Conservation (phyloP, 1,140 invertebrate genomes). For the Bilobella aurantiaca region DNA sequence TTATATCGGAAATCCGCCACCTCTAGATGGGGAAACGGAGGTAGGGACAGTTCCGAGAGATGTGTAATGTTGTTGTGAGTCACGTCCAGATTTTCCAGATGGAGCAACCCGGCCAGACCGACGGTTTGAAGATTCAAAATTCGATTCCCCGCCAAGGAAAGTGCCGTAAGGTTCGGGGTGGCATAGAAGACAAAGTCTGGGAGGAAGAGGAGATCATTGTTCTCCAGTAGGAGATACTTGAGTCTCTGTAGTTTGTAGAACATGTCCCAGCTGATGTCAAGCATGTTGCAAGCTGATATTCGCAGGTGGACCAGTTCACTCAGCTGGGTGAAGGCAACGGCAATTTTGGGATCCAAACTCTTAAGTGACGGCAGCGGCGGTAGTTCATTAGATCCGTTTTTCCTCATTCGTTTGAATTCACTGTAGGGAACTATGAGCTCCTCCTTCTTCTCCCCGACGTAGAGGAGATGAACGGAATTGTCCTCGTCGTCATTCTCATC, state of each 20-base stretch:
- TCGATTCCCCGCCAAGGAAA: slow-evolving; percentile 54
- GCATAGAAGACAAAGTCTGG: slow-evolving; percentile 59
- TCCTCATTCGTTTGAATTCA: slow-evolving; percentile 42
- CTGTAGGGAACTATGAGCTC: slow-evolving; percentile 48
- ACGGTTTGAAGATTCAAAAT: slow-evolving; percentile 53
- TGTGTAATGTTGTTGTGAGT: slow-evolving; percentile 54
- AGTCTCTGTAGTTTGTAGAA: slow-evolving; percentile 52
- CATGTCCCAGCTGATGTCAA: slow-evolving; percentile 56
- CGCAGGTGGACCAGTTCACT: slow-evolving; percentile 47
- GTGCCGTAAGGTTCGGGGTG: slow-evolving; percentile 49
- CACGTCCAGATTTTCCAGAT: slow-evolving; percentile 53
- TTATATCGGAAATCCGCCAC: slow-evolving; percentile 53
- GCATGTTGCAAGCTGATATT: slow-evolving; percentile 49
- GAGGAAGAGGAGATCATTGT: slow-evolving; percentile 52
- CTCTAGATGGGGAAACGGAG: slow-evolving; percentile 53
- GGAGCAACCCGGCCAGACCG: slow-evolving; percentile 53
- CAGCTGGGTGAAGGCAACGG: slow-evolving; percentile 47
- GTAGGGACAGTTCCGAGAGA: slow-evolving; percentile 56
- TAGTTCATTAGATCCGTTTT: slow-evolving; percentile 18
- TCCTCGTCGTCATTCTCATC: slow-evolving; percentile 8
- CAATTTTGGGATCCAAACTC: too few species aligned
- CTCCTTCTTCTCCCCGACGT: neutral
- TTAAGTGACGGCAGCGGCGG: slow-evolving; percentile 11
- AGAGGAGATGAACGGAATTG: slow-evolving; percentile 9
- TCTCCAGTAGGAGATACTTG: slow-evolving; percentile 51